A percentile compares a stretch with the other conserved stretches of the same genome.
phyloP scores from a whole-genome alignment of 2,797 vertebrate species.

The Aulostomus chinensis region DNA sequence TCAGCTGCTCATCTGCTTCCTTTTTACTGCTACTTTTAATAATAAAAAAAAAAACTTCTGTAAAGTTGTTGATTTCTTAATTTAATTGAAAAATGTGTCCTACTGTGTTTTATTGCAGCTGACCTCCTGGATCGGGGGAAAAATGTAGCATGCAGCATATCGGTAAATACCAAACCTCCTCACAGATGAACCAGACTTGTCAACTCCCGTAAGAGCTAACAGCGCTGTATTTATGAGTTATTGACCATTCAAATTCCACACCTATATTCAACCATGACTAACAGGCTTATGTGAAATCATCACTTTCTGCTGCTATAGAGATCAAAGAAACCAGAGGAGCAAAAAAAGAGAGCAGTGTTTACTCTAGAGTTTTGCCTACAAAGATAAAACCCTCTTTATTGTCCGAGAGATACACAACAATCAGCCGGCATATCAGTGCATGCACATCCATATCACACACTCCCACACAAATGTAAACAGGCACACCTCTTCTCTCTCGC shows the following conservation, averaged over 20 bases:
- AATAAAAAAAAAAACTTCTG: no score
- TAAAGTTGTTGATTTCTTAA: no score
- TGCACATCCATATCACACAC: slow-evolving; percentile 29
- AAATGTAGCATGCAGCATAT: background rate
- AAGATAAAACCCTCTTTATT: slow-evolving; percentile 54
- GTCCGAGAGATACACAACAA: slow-evolving; percentile 42
- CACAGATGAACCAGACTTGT: slow-evolving; percentile 18
- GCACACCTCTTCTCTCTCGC: no score
- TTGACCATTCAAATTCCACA: slow-evolving; percentile 71
- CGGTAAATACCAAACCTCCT: background rate
- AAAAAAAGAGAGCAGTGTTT: slow-evolving; percentile 54
- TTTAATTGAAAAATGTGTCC: background rate
- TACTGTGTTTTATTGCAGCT: no score
- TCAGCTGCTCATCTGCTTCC: no score
- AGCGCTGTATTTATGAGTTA: slow-evolving; percentile 52
- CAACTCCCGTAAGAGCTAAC: slow-evolving; percentile 27
- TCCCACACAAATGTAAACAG: slow-evolving; percentile 44
- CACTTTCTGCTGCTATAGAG: slow-evolving; percentile 63
- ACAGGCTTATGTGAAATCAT: slow-evolving; percentile 71
- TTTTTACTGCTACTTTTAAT: no score
- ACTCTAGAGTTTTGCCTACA: slow-evolving; percentile 52
- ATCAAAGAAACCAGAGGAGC: slow-evolving; percentile 67
- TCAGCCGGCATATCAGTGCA: slow-evolving; percentile 44
- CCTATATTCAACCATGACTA: slow-evolving; percentile 67
- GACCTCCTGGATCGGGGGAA: no score